Evolutionary conservation across 2,888 invertebrate species (phyloP).

Genomic region (Ptychoptera contaminata): DNA sequence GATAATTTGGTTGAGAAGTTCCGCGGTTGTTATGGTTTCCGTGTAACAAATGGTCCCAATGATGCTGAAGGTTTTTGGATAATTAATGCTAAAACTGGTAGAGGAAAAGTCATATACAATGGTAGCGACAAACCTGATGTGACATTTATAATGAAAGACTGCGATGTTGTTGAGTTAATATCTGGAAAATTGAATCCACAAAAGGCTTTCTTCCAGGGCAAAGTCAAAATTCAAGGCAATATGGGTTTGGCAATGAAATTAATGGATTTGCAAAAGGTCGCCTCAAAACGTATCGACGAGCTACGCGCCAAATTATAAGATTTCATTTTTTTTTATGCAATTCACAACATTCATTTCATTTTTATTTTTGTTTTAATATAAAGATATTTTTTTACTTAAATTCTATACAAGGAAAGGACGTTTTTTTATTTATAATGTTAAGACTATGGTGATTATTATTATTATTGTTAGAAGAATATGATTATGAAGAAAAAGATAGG

Average conservation of each 20-base stretch:
- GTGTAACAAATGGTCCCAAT: constrained; percentile 61
- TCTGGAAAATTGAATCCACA: constrained; percentile 87
- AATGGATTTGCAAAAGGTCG: constrained; percentile 62
- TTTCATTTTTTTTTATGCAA: no score
- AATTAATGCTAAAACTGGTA: constrained; percentile 80
- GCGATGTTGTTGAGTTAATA: constrained; percentile 74
- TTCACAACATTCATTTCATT: no score
- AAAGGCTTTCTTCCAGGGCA: constrained; percentile 92
- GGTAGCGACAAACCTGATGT: constrained; percentile 79
- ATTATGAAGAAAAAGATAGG: no score
- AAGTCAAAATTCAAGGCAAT: constrained; percentile 91
- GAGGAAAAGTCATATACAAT: constrained; percentile 69
- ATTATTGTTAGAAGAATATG: no score
- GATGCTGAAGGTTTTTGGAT: constrained; percentile 74
- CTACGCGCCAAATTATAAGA: constrained; percentile 59
- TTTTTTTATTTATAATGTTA: no score
- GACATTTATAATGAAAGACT: constrained; percentile 75
- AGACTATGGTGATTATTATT: no score
- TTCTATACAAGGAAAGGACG: no score
- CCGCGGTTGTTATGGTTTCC: constrained; percentile 79
- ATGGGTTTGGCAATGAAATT: constrained; percentile 94
- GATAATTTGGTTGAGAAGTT: constrained; percentile 72
- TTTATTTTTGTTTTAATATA: no score
- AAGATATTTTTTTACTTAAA: no score
- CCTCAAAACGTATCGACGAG: constrained; percentile 54